Evolutionary conservation across 2,888 invertebrate species (phyloP).

Genomic region (Pyrochroa serraticornis): DNA sequence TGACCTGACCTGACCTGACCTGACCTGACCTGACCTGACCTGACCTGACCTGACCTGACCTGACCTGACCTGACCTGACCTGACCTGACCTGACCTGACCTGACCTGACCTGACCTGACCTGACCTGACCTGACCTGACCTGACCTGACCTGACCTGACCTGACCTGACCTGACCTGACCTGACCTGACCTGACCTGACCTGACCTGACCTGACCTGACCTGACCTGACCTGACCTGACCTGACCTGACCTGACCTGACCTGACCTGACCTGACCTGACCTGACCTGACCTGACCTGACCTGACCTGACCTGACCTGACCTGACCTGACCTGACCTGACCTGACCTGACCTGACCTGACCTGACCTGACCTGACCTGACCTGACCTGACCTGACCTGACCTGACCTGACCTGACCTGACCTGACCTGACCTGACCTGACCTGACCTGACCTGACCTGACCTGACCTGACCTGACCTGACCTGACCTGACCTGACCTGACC

Average conservation of each 20-base stretch:
- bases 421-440: slow-evolving; percentile 8
- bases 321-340: slow-evolving; percentile 8
- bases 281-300: slow-evolving; percentile 8
- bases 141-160: slow-evolving; percentile 23
- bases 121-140: slow-evolving; percentile 20
- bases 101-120: slow-evolving; percentile 22
- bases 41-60: slow-evolving; percentile 29
- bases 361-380: slow-evolving; percentile 8
- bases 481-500: slow-evolving; percentile 21
- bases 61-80: slow-evolving; percentile 31
- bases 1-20: slow-evolving; percentile 30
- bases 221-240: slow-evolving; percentile 21
- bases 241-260: slow-evolving; percentile 18
- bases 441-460: slow-evolving; percentile 8
- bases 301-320: slow-evolving; percentile 8
- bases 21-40: slow-evolving; percentile 32
- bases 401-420: slow-evolving; percentile 8
- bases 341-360: slow-evolving; percentile 8
- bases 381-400: slow-evolving; percentile 8
- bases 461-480: slow-evolving; percentile 21
- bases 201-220: slow-evolving; percentile 16
- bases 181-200: slow-evolving; percentile 24
- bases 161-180: slow-evolving; percentile 24
- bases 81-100: slow-evolving; percentile 32
- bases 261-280: slow-evolving; percentile 8